Evolutionary conservation across 2,888 invertebrate species (phyloP).

Genomic region (Eutolmus rufibarbis): DNA sequence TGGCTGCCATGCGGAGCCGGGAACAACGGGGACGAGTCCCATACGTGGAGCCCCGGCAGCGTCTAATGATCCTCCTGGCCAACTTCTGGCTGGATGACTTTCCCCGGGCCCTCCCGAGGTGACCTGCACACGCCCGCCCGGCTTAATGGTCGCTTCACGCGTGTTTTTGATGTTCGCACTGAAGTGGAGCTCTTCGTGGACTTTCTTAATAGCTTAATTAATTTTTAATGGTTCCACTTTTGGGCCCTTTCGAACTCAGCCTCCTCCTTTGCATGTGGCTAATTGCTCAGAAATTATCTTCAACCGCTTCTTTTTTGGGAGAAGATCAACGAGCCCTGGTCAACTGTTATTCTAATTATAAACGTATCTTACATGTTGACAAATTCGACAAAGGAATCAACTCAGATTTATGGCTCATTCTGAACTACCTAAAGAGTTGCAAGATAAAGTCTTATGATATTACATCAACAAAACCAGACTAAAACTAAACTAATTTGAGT

Average conservation of each 20-base stretch:
- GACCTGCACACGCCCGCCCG: background rate
- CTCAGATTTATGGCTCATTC: too few species aligned
- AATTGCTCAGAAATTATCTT: background rate
- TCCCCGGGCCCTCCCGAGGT: background rate
- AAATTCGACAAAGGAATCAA: background rate
- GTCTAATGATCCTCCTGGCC: background rate
- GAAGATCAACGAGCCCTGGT: background rate
- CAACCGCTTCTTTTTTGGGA: background rate
- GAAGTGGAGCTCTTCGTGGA: slow-evolving; percentile 4
- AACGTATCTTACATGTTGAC: background rate
- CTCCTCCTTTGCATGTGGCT: background rate
- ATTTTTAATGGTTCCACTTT: slow-evolving; percentile 16
- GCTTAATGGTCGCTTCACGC: background rate
- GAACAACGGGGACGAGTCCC: background rate
- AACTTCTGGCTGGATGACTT: background rate
- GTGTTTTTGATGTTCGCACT: slow-evolving; percentile 18
- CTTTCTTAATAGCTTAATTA: slow-evolving; percentile 30
- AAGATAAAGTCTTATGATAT: too few species aligned
- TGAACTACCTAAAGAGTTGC: too few species aligned
- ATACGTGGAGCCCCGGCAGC: background rate
- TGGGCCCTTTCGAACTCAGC: background rate
- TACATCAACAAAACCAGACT: too few species aligned
- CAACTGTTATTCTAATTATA: background rate
- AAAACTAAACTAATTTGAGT: too few species aligned
- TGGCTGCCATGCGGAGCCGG: background rate